Evolutionary conservation across 2,113 vertebrate species (phyloP), one percentile per base, ranked within the genome.

Genomic region (Epinephelus moara): DNA sequence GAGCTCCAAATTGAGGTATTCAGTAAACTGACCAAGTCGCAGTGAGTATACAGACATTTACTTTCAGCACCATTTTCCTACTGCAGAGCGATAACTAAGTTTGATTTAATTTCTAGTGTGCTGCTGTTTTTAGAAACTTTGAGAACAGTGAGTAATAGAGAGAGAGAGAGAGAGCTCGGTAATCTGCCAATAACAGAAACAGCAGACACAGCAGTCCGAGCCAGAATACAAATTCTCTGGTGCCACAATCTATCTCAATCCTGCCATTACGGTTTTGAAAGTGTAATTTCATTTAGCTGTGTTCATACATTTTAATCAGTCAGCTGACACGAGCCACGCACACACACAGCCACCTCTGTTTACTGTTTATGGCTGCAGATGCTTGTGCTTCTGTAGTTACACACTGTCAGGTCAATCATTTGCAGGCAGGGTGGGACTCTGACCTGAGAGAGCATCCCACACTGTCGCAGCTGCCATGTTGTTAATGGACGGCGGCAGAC

Each of bases 221-320:
- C 47, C 59, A 45, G 40, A 75, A 80, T 64, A 75, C 50, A 85
- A 77, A 91, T 69, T 19, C 66, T 72, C 47, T 1, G 68, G 11
- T 50, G 45, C 60, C 37, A 72, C 81, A 68, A 52, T 89, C 76
- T 62, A 80, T 82, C 78, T 85, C 60, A 53, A 30, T 76, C 42
- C 78, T 78, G 50, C 64, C 27, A 47, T 73, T 59, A 45, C 60
- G 56, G 30, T 55, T 85, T 47, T 66, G 30, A 78, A 74, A 69
- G 71, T 33, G 9, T 76, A n/a, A 89, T 86, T 89, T 77, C 50
- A 80, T 80, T 83, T 61, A 40, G 56, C 33, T 47, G 60, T 42
- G 33, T 59, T 85, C 76, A 77, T 87, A 60, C 84, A 89, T 86
- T 90, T 80, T 60, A 84, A 85, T 89, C 50, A 86, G 64, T 59